phyloP scores from a whole-genome alignment of 2,888 invertebrate genomes.

The Melipona beecheii region DNA sequence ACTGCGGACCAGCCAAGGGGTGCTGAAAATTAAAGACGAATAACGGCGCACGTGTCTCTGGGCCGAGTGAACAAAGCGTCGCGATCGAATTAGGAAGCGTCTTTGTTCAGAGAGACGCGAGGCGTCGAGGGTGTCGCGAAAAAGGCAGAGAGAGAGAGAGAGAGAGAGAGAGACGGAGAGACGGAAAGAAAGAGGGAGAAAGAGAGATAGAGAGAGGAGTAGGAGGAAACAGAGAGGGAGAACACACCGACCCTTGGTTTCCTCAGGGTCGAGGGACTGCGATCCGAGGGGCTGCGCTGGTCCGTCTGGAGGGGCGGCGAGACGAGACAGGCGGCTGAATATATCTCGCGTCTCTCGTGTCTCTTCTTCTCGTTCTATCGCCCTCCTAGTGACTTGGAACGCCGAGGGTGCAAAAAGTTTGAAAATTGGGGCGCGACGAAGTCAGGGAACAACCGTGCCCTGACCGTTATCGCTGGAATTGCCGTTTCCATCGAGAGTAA shows the following conservation, averaged over 20 bases:
- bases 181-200: neutral
- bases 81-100: slow-evolving; percentile 74
- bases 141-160: neutral
- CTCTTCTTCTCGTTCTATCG: neutral
- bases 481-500: neutral
- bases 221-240: neutral
- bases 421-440: slow-evolving; percentile 54
- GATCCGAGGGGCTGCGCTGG: slow-evolving; percentile 46
- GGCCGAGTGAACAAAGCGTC: slow-evolving; percentile 65
- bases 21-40: slow-evolving; percentile 62
- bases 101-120: slow-evolving; percentile 70
- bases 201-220: slow-evolving; percentile 37
- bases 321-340: slow-evolving; percentile 15
- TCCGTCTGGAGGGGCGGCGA: slow-evolving; percentile 54
- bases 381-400: slow-evolving; percentile 8
- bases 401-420: slow-evolving; percentile 56
- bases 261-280: slow-evolving; percentile 63
- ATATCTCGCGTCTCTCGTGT: slow-evolving; percentile 19
- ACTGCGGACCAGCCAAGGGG: slow-evolving; percentile 13
- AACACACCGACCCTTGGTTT: slow-evolving; percentile 57
- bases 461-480: neutral
- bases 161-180: neutral
- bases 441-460: neutral
- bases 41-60: slow-evolving; percentile 52
- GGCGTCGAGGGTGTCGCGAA: slow-evolving; percentile 49